A percentile compares a stretch with the other conserved stretches of the same genome.
phyloP scores from a whole-genome alignment of 64 coral and sea anemone genomes.

The Anthopleura sola region DNA sequence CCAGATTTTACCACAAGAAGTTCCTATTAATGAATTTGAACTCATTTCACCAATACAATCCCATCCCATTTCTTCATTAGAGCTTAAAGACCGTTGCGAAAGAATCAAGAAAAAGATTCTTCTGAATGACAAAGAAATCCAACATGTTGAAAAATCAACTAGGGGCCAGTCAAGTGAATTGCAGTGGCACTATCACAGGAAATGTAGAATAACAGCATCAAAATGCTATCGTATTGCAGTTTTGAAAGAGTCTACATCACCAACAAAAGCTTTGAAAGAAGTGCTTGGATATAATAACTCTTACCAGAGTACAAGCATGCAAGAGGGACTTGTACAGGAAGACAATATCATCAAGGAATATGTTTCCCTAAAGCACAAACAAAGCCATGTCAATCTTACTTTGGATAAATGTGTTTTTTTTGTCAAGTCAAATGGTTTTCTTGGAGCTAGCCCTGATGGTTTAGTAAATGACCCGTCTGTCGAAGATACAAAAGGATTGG shows the following conservation, averaged over 20 bases:
- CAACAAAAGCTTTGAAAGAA: slow-evolving; percentile 12
- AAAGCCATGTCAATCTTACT: slow-evolving; percentile 24
- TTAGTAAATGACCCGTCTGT: slow-evolving; percentile 20
- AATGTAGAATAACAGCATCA: slow-evolving; percentile 52
- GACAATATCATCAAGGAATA: slow-evolving; percentile 30
- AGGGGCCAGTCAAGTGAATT: slow-evolving; percentile 39
- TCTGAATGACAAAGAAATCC: slow-evolving; percentile 7
- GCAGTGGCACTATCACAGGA: slow-evolving; percentile 24
- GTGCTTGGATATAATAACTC: background rate
- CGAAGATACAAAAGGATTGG: slow-evolving; percentile 13
- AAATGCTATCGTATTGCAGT: slow-evolving; percentile 36
- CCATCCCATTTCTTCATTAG: no score
- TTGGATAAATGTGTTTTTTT: slow-evolving; percentile 35
- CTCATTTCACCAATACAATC: no score
- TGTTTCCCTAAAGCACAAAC: slow-evolving; percentile 30
- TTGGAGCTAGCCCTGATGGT: slow-evolving; percentile 35
- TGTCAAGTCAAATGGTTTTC: slow-evolving; percentile 42
- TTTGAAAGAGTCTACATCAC: slow-evolving; percentile 41
- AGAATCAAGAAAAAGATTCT: slow-evolving; percentile 34
- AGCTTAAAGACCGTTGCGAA: no score
- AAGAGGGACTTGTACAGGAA: slow-evolving; percentile 49
- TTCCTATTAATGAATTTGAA: no score
- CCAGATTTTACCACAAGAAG: slow-evolving; percentile 12
- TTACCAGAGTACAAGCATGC: slow-evolving; percentile 18
- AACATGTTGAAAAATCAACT: slow-evolving; percentile 21